These are phyloP conservation scores for Ptiloglossa arizonensis DNA, from an alignment of 1,140 invertebrate genomes.

Conservation along the genomic window DNA sequence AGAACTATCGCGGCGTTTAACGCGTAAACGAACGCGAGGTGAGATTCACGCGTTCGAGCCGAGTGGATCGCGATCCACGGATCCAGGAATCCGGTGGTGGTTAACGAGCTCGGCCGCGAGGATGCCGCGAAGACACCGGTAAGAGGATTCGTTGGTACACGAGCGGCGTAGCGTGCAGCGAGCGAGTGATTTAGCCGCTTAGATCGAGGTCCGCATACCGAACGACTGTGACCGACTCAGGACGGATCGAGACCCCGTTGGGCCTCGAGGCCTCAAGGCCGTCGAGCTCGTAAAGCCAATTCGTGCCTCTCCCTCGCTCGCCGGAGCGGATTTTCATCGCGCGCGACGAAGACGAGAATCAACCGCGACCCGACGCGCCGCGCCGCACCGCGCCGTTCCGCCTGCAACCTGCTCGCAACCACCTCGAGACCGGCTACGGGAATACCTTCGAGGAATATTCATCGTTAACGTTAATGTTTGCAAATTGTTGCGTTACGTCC, in stretches of 20 bases:
- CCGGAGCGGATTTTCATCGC: slow-evolving; percentile 57
- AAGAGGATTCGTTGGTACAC: slow-evolving; percentile 57
- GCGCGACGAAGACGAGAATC: slow-evolving; percentile 46
- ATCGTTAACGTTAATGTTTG: slow-evolving; percentile 40
- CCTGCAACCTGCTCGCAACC: slow-evolving; percentile 28
- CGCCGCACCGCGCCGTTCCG: too few relatives aligned
- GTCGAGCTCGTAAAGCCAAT: slow-evolving; percentile 66
- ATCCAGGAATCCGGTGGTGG: too few relatives aligned
- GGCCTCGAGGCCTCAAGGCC: slow-evolving; percentile 67
- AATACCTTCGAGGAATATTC: slow-evolving; percentile 25
- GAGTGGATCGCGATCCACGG: not conserved
- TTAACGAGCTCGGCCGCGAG: too few relatives aligned
- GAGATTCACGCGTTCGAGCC: too few relatives aligned
- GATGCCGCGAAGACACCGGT: slow-evolving; percentile 1
- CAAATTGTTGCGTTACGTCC: slow-evolving; percentile 37
- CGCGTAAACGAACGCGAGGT: too few relatives aligned
- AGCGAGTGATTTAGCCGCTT: slow-evolving; percentile 66
- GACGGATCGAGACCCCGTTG: slow-evolving; percentile 64
- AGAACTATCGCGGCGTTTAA: too few relatives aligned
- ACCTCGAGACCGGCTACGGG: not conserved
- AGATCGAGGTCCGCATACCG: slow-evolving; percentile 69
- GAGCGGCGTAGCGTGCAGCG: slow-evolving; percentile 55
- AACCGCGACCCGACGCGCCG: too few relatives aligned
- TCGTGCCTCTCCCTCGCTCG: slow-evolving; percentile 62
- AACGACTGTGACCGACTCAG: slow-evolving; percentile 65